Evolutionary conservation across 1,140 invertebrate genomes (phyloP).

Genomic region (Hetaerina americana): DNA sequence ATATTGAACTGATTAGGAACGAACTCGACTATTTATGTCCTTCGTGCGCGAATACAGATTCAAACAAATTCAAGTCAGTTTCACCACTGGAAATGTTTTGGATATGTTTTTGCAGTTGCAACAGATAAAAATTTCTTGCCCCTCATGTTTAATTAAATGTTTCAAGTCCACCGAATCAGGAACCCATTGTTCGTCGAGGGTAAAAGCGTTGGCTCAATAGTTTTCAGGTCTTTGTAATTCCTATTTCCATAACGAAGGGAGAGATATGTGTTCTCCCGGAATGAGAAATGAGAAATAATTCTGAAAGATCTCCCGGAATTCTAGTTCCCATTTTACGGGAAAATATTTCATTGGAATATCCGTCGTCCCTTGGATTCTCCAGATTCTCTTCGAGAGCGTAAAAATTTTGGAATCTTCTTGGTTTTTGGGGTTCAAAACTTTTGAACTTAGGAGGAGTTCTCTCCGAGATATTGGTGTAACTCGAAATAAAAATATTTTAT

Average conservation of each 20-base stretch:
- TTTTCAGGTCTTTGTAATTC: neutral
- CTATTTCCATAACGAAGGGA: neutral
- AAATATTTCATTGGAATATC: conserved; percentile 1
- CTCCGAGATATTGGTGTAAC: neutral
- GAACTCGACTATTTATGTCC: too few relatives aligned
- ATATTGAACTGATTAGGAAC: too few relatives aligned
- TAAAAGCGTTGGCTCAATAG: neutral
- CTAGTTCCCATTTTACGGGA: neutral
- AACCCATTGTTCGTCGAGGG: neutral
- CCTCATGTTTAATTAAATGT: neutral
- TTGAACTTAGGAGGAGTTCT: neutral
- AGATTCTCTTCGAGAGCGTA: neutral
- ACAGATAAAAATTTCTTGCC: too few relatives aligned
- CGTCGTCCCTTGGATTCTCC: neutral
- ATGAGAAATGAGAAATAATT: neutral
- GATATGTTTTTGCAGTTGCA: too few relatives aligned
- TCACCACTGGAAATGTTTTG: too few relatives aligned
- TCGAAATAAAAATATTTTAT: neutral
- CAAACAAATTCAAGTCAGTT: too few relatives aligned
- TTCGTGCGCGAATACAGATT: too few relatives aligned
- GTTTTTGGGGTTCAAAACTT: neutral
- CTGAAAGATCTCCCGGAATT: neutral
- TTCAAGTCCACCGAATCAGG: neutral
- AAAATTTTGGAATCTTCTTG: neutral
- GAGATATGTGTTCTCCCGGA: neutral